phyloP scores from a whole-genome alignment of 2,888 invertebrate species.

The Ornithoptera priamus region DNA sequence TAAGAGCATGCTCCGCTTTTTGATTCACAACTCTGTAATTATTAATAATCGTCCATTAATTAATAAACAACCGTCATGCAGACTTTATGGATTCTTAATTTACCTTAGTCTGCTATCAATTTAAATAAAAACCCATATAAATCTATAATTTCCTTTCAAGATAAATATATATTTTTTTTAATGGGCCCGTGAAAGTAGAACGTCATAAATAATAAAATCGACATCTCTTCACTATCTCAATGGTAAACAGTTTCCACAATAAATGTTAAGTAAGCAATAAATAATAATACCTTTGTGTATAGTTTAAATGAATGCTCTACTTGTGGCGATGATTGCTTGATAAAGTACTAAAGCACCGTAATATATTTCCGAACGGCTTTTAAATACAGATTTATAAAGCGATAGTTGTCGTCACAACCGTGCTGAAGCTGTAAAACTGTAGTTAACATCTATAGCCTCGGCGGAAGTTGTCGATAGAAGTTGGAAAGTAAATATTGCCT shows the following conservation, averaged over 20 bases:
- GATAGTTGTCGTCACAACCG: slow-evolving; percentile 2
- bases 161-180: background rate
- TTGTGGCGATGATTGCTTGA: background rate
- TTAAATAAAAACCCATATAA: background rate
- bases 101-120: background rate
- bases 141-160: background rate
- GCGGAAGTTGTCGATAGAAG: slow-evolving; percentile 18
- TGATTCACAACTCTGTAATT: slow-evolving; percentile 1
- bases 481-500: slow-evolving; percentile 18
- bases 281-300: background rate
- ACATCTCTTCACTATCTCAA: background rate
- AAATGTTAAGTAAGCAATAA: slow-evolving; percentile 7
- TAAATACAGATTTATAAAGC: background rate
- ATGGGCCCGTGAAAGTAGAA: background rate
- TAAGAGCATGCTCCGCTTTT: slow-evolving; percentile 18
- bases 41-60: slow-evolving; percentile 10
- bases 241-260: background rate
- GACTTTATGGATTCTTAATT: slow-evolving; percentile 14
- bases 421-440: slow-evolving; percentile 1
- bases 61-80: background rate
- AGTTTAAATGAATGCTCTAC: slow-evolving; percentile 3
- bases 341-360: slow-evolving; percentile 3
- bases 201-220: too few species aligned
- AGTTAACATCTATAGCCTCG: slow-evolving; percentile 5
- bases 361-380: slow-evolving; percentile 1